Evolutionary conservation across 2,113 vertebrate species (phyloP), one percentile per base, ranked within the genome.

Genomic region (Podarcis cretensis): DNA sequence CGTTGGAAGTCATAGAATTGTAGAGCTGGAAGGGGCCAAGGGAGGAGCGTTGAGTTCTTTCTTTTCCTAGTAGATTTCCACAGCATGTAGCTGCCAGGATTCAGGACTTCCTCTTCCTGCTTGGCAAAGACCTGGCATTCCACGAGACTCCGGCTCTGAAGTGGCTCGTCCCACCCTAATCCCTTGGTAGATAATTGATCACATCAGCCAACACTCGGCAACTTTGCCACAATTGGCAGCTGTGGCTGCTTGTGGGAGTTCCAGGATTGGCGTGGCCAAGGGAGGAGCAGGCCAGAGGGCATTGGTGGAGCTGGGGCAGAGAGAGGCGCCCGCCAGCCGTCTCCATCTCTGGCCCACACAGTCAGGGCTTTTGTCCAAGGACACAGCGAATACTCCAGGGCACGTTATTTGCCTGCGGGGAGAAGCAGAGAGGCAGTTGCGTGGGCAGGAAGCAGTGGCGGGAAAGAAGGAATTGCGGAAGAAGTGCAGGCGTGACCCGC

Each of bases 61-160:
- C 10, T 16, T 80, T 21, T 30, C 9, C 2, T 1, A 2, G 0
- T 88, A 0, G 8, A 9, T 81, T 6, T 91, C 13, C 84, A 59
- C 27, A 21, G 57, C 59, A 68, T 59, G 16, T 66, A 2, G 69
- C 20, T 48, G 27, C 1, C 0, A 63, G 86, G 1, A 68, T 84
- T 30, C 10, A 35, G 0, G 21, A 0, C 0, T 1, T 48, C 32
- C 37, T 4, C 35, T 92, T 43, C 4, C 23, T 48, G 65, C 77
- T 68, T 63, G 74, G 79, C 85, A 79, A 54, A 68, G 5, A 4
- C 3, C 21, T 1, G 32, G 30, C 66, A 0, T 82, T 86, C 30
- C 20, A 4, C 32, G 5, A 76, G 71, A 0, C 84, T 69, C 65
- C n/a, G 3, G 0, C 0, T 32, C 5, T 27, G 0, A 80, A 25